A percentile compares a stretch with the other conserved stretches of the same genome.
Conservation (phyloP, 2,797 vertebrate species). For the Neosilurus hyrtlii region DNA sequence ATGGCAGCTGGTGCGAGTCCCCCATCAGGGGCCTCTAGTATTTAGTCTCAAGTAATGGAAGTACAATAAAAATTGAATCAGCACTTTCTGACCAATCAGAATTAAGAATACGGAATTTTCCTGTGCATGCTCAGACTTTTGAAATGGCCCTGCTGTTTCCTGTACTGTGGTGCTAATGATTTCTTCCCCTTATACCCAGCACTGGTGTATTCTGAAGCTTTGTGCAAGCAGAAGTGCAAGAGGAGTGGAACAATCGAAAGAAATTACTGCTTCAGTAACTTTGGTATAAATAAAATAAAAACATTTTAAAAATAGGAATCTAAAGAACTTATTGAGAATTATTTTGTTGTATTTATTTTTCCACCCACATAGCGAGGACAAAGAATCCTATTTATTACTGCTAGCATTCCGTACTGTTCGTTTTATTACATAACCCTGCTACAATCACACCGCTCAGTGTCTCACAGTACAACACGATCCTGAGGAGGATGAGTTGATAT, state of each 20-base stretch:
- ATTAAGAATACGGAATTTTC: too few species aligned
- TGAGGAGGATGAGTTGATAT: background rate
- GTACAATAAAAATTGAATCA: too few species aligned
- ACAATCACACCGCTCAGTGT: background rate
- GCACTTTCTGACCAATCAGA: too few species aligned
- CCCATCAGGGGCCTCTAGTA: too few species aligned
- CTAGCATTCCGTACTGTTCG: background rate
- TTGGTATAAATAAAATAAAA: constrained; percentile 68
- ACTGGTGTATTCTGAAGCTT: constrained; percentile 64
- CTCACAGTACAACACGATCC: background rate
- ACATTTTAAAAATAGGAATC: background rate
- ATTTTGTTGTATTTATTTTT: too few species aligned
- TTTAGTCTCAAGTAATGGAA: too few species aligned
- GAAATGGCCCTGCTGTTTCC: background rate
- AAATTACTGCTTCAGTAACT: constrained; percentile 82
- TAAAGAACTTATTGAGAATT: too few species aligned
- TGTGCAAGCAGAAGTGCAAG: constrained; percentile 81
- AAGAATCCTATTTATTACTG: background rate
- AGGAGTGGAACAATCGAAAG: constrained; percentile 76
- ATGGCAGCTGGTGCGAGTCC: too few species aligned
- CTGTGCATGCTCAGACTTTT: too few species aligned
- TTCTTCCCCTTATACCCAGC: constrained; percentile 31
- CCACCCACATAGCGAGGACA: too few species aligned
- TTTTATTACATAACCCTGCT: background rate
- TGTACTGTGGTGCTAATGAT: constrained; percentile 3